A percentile compares a stretch with the other conserved stretches of the same genome.
Evolutionary conservation across 2,113 vertebrate genomes (phyloP).

Genomic region (Poeciliopsis prolifica): DNA sequence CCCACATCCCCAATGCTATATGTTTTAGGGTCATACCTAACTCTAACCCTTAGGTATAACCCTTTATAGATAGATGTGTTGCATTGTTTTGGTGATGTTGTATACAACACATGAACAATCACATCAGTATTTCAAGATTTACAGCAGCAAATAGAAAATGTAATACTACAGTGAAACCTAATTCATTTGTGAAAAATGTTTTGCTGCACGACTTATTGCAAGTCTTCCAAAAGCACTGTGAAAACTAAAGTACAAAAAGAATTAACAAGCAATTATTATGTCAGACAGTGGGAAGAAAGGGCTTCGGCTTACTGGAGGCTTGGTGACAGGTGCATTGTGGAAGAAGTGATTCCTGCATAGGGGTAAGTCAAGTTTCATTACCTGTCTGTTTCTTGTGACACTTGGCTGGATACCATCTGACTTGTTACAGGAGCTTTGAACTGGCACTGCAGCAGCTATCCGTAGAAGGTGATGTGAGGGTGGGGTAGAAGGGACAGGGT

Average conservation of each 20-base stretch:
- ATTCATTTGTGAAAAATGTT: conserved; percentile 84
- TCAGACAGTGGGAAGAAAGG: conserved; percentile 96
- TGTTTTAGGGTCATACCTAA: no score
- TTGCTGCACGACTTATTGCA: conserved; percentile 92
- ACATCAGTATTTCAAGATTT: background rate
- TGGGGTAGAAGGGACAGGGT: background rate
- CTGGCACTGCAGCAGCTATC: conserved; percentile 81
- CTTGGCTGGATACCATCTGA: conserved; percentile 92
- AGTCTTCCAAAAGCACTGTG: conserved; percentile 87
- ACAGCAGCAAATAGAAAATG: background rate
- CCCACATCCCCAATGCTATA: no score
- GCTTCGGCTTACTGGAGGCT: conserved; percentile 90
- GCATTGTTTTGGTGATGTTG: background rate
- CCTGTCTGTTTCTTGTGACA: conserved; percentile 94
- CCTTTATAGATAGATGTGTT: background rate
- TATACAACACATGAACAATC: background rate
- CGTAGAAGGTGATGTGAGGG: conserved; percentile 81
- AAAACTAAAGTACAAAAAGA: conserved; percentile 75
- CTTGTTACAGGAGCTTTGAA: conserved; percentile 94
- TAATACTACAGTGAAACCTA: conserved; percentile 69
- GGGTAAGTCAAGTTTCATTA: conserved; percentile 99
- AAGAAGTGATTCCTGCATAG: conserved; percentile 95
- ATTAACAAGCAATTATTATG: conserved; percentile 95
- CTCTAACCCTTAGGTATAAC: no score
- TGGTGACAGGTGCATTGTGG: conserved; percentile 99